Percentiles rank a stretch among this genome's conserved stretches.
phyloP scores from a whole-genome alignment of 2,113 vertebrate genomes.

The Tor tambroides region DNA sequence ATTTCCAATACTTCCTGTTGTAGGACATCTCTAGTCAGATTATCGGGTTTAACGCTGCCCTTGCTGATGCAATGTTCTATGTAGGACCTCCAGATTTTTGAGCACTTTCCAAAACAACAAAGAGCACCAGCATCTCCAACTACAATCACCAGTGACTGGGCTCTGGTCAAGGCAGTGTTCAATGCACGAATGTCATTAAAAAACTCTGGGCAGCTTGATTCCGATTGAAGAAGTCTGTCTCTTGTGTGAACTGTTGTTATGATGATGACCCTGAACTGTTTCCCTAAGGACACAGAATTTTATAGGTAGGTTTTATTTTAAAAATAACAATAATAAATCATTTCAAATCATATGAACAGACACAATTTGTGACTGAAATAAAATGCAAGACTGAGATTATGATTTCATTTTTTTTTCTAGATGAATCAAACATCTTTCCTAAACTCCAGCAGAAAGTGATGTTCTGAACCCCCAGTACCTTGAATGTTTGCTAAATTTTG shows the following conservation, averaged over 20 bases:
- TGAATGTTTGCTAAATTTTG: constrained; percentile 39
- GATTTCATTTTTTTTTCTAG: background rate
- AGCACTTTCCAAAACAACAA: constrained; percentile 85
- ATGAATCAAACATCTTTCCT: background rate
- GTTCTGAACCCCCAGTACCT: background rate
- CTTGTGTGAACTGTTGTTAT: constrained; percentile 83
- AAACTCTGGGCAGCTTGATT: constrained; percentile 78
- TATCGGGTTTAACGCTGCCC: constrained; percentile 57
- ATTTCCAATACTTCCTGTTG: constrained; percentile 75
- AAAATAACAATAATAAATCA: background rate
- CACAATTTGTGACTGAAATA: background rate
- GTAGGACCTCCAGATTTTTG: constrained; percentile 86
- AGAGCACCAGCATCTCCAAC: constrained; percentile 88
- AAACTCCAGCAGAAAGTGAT: background rate
- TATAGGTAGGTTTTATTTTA: background rate
- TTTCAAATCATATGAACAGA: background rate
- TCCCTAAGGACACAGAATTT: constrained; percentile 74
- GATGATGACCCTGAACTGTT: constrained; percentile 86
- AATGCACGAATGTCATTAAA: constrained; percentile 86
- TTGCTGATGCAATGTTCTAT: constrained; percentile 80
- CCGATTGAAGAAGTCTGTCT: constrained; percentile 70
- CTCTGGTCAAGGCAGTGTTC: constrained; percentile 90
- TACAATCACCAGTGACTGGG: constrained; percentile 84
- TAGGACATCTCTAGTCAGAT: constrained; percentile 78
- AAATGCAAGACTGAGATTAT: background rate